Percentiles rank a stretch among this genome's conserved stretches.
Conservation (phyloP, 2,797 vertebrate genomes). For the Borostomias antarcticus region DNA sequence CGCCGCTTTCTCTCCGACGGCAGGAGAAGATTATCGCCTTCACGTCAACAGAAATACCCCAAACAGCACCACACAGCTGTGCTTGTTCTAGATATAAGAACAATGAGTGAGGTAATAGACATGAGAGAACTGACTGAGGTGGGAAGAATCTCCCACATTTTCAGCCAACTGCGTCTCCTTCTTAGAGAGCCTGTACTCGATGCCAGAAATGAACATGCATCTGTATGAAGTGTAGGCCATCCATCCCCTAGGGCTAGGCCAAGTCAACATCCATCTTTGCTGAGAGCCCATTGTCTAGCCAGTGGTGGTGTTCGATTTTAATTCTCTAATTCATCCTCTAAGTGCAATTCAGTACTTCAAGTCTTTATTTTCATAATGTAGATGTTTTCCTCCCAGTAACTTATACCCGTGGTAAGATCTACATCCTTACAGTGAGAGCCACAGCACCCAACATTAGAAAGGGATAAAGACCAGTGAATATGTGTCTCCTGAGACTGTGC, state of each 20-base stretch:
- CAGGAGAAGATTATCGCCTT: constrained; percentile 61
- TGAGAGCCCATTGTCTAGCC: constrained; percentile 12
- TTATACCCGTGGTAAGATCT: constrained; percentile 80
- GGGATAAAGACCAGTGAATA: constrained; percentile 72
- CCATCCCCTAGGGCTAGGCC: constrained; percentile 21
- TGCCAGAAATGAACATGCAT: constrained; percentile 18
- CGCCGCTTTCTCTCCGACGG: constrained; percentile 49
- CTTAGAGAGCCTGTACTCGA: constrained; percentile 4
- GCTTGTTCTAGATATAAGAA: too few relatives aligned
- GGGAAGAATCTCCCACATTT: neutral
- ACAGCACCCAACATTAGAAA: constrained; percentile 69
- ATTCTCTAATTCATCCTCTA: constrained; percentile 44
- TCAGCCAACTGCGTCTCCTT: neutral
- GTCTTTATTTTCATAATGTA: constrained; percentile 45
- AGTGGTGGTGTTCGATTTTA: constrained; percentile 26
- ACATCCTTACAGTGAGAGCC: constrained; percentile 65
- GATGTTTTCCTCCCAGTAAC: constrained; percentile 67
- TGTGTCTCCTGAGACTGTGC: constrained; percentile 68
- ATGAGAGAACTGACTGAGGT: neutral
- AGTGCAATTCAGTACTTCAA: constrained; percentile 29
- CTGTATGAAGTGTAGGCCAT: neutral
- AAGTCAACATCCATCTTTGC: constrained; percentile 6
- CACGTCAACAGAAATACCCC: constrained; percentile 41
- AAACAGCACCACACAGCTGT: constrained; percentile 62
- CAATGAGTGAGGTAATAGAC: neutral